phyloP scores from a whole-genome alignment of 2,113 vertebrate species.

The Solea solea region DNA sequence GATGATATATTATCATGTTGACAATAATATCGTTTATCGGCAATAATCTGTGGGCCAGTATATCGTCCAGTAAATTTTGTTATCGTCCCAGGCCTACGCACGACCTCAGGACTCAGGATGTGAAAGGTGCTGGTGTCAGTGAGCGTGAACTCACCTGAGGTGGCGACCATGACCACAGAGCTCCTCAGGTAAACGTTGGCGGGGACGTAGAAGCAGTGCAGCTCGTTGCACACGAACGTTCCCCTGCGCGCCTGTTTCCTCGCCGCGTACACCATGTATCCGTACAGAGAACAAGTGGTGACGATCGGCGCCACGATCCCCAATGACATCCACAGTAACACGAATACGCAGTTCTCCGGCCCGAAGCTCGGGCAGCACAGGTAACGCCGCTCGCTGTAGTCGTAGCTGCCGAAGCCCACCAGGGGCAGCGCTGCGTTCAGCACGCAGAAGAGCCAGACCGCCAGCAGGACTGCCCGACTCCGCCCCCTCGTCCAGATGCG shows the following conservation, averaged over 20 bases:
- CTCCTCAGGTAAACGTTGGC: slow-evolving; percentile 80
- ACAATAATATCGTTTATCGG: too few species aligned
- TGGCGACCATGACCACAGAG: slow-evolving; percentile 76
- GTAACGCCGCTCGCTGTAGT: slow-evolving; percentile 68
- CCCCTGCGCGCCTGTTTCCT: slow-evolving; percentile 77
- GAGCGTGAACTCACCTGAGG: slow-evolving; percentile 71
- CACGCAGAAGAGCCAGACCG: slow-evolving; percentile 74
- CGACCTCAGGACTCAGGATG: too few species aligned
- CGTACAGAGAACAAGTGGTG: slow-evolving; percentile 72
- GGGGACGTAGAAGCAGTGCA: slow-evolving; percentile 83
- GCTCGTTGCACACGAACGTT: slow-evolving; percentile 82
- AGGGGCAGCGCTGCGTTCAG: slow-evolving; percentile 71
- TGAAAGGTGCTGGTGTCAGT: too few species aligned
- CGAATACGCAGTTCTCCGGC: slow-evolving; percentile 55
- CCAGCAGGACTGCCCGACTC: slow-evolving; percentile 47
- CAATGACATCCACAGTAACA: slow-evolving; percentile 55
- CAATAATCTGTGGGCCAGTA: too few species aligned
- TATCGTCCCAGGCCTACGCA: too few species aligned
- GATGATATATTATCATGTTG: too few species aligned
- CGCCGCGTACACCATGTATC: slow-evolving; percentile 76
- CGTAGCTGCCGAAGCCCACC: slow-evolving; percentile 76
- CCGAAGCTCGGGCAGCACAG: slow-evolving; percentile 72
- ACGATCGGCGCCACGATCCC: slow-evolving; percentile 70
- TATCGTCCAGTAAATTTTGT: too few species aligned
- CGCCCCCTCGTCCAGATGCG: slow-evolving; percentile 69